Evolutionary conservation across 2,113 vertebrate species (phyloP).

Genomic region (Candoia aspera): DNA sequence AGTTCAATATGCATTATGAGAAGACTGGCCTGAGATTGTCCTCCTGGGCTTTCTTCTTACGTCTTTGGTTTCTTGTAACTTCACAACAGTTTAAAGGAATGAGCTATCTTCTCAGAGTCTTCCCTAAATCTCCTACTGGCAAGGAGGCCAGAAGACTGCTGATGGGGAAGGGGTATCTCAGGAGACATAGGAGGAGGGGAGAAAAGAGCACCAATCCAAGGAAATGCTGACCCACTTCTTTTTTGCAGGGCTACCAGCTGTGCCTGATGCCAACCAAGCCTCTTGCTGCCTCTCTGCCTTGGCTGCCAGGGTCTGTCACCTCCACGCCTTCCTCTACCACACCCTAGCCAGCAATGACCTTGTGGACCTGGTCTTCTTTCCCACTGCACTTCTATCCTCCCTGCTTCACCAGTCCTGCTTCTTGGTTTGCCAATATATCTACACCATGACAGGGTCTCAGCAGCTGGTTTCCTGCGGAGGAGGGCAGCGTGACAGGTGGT

Average conservation of each 20-base stretch:
- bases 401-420: neutral
- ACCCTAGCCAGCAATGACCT: conserved; percentile 41
- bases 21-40: no score
- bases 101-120: neutral
- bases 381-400: neutral
- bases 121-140: no score
- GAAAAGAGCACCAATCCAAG: fast-evolving
- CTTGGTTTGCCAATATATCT: fast-evolving
- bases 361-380: fast-evolving
- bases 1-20: neutral
- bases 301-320: fast-evolving
- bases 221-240: conserved; percentile 9
- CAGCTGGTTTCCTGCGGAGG: neutral
- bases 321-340: fast-evolving
- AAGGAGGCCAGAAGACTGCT: neutral
- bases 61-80: neutral
- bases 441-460: conserved; percentile 44
- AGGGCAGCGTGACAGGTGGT: conserved; percentile 57
- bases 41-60: no score
- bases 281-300: neutral
- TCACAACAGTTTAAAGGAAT: no score
- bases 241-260: conserved; percentile 56
- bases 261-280: conserved; percentile 27
- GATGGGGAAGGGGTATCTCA: neutral
- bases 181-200: neutral